These are phyloP conservation scores for Catharus bicknelli DNA, from an alignment of 2,113 vertebrate genomes.

Conservation along the genomic window DNA sequence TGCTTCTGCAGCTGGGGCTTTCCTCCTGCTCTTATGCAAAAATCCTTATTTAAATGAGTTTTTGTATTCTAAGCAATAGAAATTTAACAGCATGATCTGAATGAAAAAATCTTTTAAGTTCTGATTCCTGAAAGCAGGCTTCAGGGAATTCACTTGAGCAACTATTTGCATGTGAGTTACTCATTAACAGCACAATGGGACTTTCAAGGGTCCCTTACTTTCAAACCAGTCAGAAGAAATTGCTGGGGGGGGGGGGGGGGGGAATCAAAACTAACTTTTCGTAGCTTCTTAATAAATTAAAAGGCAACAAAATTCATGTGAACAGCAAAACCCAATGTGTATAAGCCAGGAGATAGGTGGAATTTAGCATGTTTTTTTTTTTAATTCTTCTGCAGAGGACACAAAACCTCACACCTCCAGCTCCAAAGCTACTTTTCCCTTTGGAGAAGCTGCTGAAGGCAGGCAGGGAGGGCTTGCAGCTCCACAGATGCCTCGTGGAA, in stretches of 20 bases:
- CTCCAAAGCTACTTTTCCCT: not conserved
- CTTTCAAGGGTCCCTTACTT: not conserved
- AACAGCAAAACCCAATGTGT: not conserved
- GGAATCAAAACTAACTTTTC: not conserved
- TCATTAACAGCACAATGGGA: not conserved
- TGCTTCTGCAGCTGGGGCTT: not conserved
- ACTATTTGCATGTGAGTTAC: constrained; percentile 1
- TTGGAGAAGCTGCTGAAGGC: not conserved
- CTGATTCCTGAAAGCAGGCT: not conserved
- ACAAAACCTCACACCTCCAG: not conserved
- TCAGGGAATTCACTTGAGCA: not conserved
- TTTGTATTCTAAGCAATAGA: constrained; percentile 3
- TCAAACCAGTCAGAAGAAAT: not conserved
- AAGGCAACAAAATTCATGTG: not conserved
- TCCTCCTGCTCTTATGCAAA: not conserved
- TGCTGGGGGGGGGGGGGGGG: not conserved
- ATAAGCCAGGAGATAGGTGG: not conserved
- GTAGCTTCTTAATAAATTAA: not conserved
- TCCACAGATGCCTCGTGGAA: not conserved
- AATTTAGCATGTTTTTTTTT: not conserved
- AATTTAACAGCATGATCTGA: constrained; percentile 4
- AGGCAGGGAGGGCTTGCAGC: not conserved
- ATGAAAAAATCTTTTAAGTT: not conserved
- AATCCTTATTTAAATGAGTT: not conserved
- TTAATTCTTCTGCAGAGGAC: not conserved